Base-by-base conservation (phyloP, 2,113 vertebrate species). In the Orthonyx spaldingii region DNA sequence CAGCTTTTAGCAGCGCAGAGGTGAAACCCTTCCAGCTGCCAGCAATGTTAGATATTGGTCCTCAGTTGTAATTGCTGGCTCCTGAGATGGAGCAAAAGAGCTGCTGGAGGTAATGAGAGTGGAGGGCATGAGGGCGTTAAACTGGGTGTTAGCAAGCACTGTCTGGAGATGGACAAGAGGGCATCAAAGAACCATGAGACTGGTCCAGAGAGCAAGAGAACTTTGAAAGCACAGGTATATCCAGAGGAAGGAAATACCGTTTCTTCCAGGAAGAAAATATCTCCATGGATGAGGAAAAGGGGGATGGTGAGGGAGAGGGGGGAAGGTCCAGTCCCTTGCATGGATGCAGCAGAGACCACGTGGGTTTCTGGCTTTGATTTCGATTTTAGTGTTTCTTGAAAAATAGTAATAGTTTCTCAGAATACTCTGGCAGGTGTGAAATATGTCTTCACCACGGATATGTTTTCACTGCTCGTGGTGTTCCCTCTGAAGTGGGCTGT, bases 331-430 rank as follows among this genome's bases (percentile, higher is more conserved):
- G 44, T 18, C 13, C 20, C 9, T 30, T 21, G 26, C 0, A 2
- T 47, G 57, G 39, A 50, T 63, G 19, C 1, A 2, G 18, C 27
- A 63, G 82, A 84, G 28, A 70, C 35, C 8, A 24, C 0, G 0
- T 39, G 49, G 23, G 14, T 50, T 85, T 94, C 44, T 87, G 65
- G 33, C 53, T 85, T 85, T 50, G 53, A 70, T 63, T 84, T 84
- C 93, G 23, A 59, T 55, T 90, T 61, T 3, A 52, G 5, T 1
- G 1, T 59, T 80, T 84, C 32, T 91, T 76, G 79, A 94, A 97
- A 96, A 97, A 95, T 27, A 97, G 91, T 78, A 94, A 92, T 76
- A 92, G 87, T 96, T 97, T 94, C 94, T 97, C 95, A 85, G 33
- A 89, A 91, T 46, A 75, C 50, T 93, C 72, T 21, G 60, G 69